These are phyloP conservation scores for Poeciliopsis presidionis DNA, from an alignment of 2,797 vertebrate genomes.

Conservation along the genomic window DNA sequence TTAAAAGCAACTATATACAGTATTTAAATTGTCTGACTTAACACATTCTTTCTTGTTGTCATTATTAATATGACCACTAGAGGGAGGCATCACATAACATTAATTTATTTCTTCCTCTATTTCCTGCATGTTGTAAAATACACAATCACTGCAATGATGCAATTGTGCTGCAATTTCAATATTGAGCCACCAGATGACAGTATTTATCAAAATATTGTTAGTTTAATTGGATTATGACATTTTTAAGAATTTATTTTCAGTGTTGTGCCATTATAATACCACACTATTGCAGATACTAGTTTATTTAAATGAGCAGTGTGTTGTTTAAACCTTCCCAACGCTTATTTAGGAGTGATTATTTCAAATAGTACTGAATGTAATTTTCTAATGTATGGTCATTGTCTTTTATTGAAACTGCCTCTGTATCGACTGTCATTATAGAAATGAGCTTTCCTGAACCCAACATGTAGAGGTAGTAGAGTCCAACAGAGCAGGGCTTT, in stretches of 20 bases:
- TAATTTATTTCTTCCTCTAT: not conserved
- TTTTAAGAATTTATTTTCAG: not conserved
- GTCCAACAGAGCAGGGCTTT: conserved; percentile 26
- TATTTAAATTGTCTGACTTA: not conserved
- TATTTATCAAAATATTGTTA: conserved; percentile 15
- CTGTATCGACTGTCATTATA: not conserved
- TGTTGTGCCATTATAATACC: not conserved
- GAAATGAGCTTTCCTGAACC: conserved; percentile 2
- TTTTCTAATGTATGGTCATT: not conserved
- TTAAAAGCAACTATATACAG: not conserved
- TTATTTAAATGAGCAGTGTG: not conserved
- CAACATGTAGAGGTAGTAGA: conserved; percentile 21
- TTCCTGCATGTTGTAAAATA: not conserved
- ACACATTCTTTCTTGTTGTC: not conserved
- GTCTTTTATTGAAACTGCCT: not conserved
- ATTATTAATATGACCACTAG: conserved; percentile 5
- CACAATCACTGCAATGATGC: no score
- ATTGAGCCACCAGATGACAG: conserved; percentile 39
- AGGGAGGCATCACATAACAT: not conserved
- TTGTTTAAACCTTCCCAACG: not conserved
- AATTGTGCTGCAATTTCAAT: not conserved
- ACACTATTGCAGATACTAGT: not conserved
- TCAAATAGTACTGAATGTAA: not conserved
- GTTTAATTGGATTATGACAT: not conserved
- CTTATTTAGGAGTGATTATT: not conserved